These are phyloP conservation scores for Salminus brasiliensis DNA, from an alignment of 2,113 vertebrate genomes.

Conservation along the genomic window DNA sequence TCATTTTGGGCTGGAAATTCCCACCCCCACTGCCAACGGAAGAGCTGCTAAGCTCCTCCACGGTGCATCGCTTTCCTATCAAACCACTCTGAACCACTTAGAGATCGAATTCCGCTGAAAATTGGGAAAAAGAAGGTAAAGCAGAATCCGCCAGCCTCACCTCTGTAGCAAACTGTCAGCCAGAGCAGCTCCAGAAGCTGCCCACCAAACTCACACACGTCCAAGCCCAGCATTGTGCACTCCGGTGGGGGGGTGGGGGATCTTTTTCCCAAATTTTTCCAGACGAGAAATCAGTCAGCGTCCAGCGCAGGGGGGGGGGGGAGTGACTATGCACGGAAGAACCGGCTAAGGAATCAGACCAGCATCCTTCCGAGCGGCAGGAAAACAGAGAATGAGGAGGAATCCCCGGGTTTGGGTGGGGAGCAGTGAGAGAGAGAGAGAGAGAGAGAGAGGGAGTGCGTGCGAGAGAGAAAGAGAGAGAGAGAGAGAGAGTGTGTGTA, in stretches of 20 bases:
- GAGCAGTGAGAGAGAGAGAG: conserved; percentile 40
- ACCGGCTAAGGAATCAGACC: conserved; percentile 56
- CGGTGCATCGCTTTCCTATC: too few relatives aligned
- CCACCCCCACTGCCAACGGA: too few relatives aligned
- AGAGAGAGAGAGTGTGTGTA: conserved; percentile 33
- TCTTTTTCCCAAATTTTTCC: conserved; percentile 53
- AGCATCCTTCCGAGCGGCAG: conserved; percentile 59
- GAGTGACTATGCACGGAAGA: conserved; percentile 35
- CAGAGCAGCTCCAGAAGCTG: conserved; percentile 87
- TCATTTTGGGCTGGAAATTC: too few relatives aligned
- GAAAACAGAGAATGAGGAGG: conserved; percentile 25
- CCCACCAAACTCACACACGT: conserved; percentile 85
- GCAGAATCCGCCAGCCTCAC: conserved; percentile 66
- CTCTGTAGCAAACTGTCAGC: conserved; percentile 86
- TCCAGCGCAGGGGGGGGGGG: conserved; percentile 56
- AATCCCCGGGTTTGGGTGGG: conserved; percentile 51
- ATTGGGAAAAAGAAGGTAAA: background rate
- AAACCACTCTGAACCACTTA: too few relatives aligned
- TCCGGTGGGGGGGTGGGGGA: background rate
- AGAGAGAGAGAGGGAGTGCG: conserved; percentile 51
- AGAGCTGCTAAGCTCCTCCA: too few relatives aligned
- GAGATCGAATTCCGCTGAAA: background rate
- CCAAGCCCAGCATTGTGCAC: conserved; percentile 82
- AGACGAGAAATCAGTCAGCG: conserved; percentile 28
- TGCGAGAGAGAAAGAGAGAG: conserved; percentile 49